Conservation (phyloP, 2,113 vertebrate species). For the Sakesphorus luctuosus region DNA sequence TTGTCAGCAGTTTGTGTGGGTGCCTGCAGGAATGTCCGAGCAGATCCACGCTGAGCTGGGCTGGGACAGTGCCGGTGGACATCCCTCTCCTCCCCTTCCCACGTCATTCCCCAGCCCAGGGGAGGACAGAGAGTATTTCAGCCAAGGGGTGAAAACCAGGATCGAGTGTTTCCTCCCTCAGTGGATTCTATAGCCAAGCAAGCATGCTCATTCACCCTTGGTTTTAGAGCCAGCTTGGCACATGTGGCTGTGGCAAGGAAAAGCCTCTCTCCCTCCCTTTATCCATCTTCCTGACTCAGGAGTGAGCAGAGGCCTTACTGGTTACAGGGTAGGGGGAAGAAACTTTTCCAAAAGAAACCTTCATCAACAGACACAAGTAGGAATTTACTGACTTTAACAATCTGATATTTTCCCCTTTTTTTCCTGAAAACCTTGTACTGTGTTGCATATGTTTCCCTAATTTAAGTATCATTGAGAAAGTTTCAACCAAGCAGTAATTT, state of each 20-base stretch:
- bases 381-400: background rate
- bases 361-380: background rate
- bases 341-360: background rate
- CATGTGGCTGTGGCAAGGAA: background rate
- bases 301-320: background rate
- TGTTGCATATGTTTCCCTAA: background rate
- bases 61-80: background rate
- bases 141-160: background rate
- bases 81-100: background rate
- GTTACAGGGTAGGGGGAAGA: background rate
- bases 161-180: background rate
- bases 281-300: background rate
- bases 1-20: background rate
- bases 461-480: background rate
- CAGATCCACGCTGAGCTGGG: background rate
- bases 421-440: background rate
- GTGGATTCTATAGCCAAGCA: background rate
- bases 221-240: background rate
- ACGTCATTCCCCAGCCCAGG: background rate
- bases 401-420: background rate
- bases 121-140: background rate
- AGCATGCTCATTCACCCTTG: background rate
- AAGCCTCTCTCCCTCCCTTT: background rate
- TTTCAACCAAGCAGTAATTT: slow-evolving; percentile 31
- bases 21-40: background rate